These are phyloP conservation scores for Pogonomyrmex barbatus DNA, from an alignment of 1,140 invertebrate species.

Conservation along the genomic window DNA sequence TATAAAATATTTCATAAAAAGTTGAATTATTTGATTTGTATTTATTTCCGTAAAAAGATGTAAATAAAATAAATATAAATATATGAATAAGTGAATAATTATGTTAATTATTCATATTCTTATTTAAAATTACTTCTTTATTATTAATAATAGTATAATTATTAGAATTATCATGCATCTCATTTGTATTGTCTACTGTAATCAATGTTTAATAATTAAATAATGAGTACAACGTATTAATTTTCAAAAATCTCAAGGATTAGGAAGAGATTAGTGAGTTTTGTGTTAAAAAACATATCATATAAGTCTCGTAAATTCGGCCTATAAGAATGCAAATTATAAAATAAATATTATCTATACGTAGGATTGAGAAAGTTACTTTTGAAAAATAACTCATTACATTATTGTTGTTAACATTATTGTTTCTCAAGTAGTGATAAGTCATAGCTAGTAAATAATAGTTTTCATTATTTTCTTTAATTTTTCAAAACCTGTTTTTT, in stretches of 20 bases:
- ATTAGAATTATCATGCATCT: neutral
- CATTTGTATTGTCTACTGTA: neutral
- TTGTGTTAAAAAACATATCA: neutral
- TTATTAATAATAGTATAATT: neutral
- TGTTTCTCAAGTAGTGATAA: too few species aligned
- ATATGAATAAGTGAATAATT: neutral
- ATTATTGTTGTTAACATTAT: too few species aligned
- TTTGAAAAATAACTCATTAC: too few species aligned
- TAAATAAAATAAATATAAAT: constrained; percentile 7
- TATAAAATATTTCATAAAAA: constrained; percentile 1
- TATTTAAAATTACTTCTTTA: neutral
- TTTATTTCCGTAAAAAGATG: neutral
- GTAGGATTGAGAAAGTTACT: too few species aligned
- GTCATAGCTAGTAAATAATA: too few species aligned
- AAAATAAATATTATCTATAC: neutral
- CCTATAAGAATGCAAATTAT: neutral
- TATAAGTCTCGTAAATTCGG: neutral
- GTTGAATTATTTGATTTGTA: neutral
- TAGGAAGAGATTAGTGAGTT: neutral
- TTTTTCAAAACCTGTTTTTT: too few species aligned
- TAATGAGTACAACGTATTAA: neutral
- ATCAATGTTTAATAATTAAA: neutral
- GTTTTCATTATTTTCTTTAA: too few species aligned
- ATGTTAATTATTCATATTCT: neutral
- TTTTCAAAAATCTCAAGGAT: neutral